These are phyloP conservation scores for Synergus umbraculus DNA, from an alignment of 2,888 invertebrate genomes.

Conservation along the genomic window DNA sequence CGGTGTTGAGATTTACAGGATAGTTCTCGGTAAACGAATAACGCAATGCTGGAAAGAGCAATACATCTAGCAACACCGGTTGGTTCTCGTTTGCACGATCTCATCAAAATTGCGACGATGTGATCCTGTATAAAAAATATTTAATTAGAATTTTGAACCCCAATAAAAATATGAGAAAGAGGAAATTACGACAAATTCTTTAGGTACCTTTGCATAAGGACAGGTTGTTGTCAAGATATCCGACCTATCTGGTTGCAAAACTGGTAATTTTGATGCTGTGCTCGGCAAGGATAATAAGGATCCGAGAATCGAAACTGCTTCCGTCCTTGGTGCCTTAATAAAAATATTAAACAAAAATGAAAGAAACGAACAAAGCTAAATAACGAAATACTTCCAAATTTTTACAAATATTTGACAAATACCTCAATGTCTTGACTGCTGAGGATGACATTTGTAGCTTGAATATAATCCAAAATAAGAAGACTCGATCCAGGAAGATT, in stretches of 20 bases:
- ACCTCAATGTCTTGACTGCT: conserved; percentile 87
- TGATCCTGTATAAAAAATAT: conserved; percentile 83
- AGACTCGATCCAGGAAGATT: conserved; percentile 93
- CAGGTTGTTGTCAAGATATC: conserved; percentile 81
- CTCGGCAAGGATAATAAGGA: conserved; percentile 91
- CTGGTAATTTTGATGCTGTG: conserved; percentile 83
- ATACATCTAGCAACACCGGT: conserved; percentile 92
- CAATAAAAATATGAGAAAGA: neutral
- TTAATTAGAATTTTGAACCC: conserved; percentile 7
- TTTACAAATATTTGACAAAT: neutral
- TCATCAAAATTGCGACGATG: conserved; percentile 90
- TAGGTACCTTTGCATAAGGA: conserved; percentile 86
- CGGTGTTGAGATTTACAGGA: conserved; percentile 82
- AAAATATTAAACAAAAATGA: neutral
- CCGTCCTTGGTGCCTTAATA: conserved; percentile 88
- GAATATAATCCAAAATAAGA: conserved; percentile 91
- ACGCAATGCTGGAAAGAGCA: conserved; percentile 90
- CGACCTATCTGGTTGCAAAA: conserved; percentile 83
- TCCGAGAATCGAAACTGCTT: conserved; percentile 93
- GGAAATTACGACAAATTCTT: conserved; percentile 40
- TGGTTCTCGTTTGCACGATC: conserved; percentile 93
- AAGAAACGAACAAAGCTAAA: neutral
- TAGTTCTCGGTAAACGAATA: conserved; percentile 85
- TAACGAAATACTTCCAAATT: neutral
- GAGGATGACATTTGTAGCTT: conserved; percentile 92